Conservation (phyloP, 2,888 invertebrate species). For the Ferdinandea cuprea region DNA sequence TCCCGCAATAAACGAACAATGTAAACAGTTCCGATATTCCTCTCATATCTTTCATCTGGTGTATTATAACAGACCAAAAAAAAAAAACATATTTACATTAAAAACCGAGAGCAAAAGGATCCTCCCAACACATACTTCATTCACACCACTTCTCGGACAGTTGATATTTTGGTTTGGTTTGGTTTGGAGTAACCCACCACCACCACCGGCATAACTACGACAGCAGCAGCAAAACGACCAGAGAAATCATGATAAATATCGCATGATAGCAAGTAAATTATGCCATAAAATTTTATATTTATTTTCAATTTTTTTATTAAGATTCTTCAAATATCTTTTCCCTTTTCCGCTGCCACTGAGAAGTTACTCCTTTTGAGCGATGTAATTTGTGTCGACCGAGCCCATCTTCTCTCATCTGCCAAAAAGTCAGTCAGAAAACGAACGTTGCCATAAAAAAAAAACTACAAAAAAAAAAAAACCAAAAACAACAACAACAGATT, state of each 20-base stretch:
- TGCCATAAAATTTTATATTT: constrained; percentile 75
- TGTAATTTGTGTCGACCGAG: constrained; percentile 46
- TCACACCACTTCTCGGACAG: constrained; percentile 58
- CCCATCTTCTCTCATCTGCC: constrained; percentile 51
- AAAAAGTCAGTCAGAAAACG: constrained; percentile 17
- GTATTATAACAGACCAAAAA: constrained; percentile 16
- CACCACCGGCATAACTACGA: background rate
- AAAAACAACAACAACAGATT: constrained; percentile 9
- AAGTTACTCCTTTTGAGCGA: constrained; percentile 44
- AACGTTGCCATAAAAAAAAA: constrained; percentile 10
- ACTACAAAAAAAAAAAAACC: constrained; percentile 3
- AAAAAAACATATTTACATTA: background rate
- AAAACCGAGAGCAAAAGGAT: constrained; percentile 3
- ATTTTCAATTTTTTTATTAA: constrained; percentile 68
- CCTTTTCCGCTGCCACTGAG: background rate
- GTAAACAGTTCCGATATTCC: constrained; percentile 21
- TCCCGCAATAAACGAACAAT: background rate
- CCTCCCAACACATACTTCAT: constrained; percentile 59
- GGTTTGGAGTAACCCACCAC: constrained; percentile 11
- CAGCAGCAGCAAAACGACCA: constrained; percentile 38
- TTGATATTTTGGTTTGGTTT: constrained; percentile 31
- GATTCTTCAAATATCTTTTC: too few relatives aligned
- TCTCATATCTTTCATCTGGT: constrained; percentile 15
- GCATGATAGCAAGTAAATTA: constrained; percentile 69
- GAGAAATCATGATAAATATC: constrained; percentile 64